Conservation (phyloP, 2,797 vertebrate species). For the Heteromormyrus szaboi region DNA sequence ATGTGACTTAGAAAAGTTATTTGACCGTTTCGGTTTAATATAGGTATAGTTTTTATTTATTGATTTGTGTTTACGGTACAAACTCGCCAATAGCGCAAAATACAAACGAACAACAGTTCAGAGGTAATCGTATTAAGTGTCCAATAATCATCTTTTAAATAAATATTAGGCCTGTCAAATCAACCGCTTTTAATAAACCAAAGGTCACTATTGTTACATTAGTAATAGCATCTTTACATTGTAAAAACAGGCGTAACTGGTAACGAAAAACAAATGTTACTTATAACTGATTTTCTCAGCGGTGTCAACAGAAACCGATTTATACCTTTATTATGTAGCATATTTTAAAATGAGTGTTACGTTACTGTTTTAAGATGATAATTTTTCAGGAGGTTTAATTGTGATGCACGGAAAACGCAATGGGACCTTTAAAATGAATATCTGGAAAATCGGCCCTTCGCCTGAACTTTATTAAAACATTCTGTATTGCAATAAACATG, state of each 20-base stretch:
- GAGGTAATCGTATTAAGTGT: too few species aligned
- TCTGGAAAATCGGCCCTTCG: constrained; percentile 49
- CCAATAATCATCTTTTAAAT: neutral
- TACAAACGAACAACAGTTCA: neutral
- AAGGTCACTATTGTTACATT: neutral
- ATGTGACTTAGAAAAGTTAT: neutral
- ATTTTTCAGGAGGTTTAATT: neutral
- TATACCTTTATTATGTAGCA: neutral
- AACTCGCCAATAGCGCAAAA: neutral
- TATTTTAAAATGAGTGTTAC: neutral
- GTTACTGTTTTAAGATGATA: neutral
- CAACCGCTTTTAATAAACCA: neutral
- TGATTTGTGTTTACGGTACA: neutral
- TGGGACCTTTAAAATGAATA: constrained; percentile 23
- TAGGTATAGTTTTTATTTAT: neutral
- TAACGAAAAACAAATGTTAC: constrained; percentile 6
- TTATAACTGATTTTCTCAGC: neutral
- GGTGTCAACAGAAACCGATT: neutral
- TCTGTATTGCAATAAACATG: constrained; percentile 55
- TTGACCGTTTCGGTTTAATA: neutral
- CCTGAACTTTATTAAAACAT: constrained; percentile 67
- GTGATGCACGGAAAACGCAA: neutral
- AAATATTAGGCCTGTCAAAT: neutral
- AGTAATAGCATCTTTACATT: neutral
- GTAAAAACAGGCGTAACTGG: neutral